These are phyloP conservation scores for Pheucticus melanocephalus DNA, from an alignment of 2,113 vertebrate species.

Conservation along the genomic window DNA sequence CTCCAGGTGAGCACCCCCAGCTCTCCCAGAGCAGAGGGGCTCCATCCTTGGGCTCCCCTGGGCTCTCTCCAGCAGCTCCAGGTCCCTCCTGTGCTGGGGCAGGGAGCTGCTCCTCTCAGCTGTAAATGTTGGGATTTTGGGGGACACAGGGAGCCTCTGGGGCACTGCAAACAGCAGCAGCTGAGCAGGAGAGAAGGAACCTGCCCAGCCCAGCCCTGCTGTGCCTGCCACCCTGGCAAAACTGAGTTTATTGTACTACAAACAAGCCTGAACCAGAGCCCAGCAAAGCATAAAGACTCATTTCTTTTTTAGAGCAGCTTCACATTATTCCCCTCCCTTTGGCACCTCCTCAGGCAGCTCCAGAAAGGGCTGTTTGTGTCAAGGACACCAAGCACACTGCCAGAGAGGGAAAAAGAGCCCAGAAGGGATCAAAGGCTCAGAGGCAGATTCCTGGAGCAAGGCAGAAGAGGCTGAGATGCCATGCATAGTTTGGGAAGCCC, in stretches of 20 bases:
- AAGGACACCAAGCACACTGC: not conserved
- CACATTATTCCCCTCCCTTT: not conserved
- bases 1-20: not conserved
- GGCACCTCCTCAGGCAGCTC: not conserved
- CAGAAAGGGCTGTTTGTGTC: not conserved
- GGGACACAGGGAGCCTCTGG: not conserved
- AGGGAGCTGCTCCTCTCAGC: not conserved
- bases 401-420: not conserved
- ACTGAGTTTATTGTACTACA: not conserved
- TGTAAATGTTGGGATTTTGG: too few relatives aligned
- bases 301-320: not conserved
- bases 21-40: not conserved
- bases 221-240: not conserved
- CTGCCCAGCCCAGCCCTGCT: accelerated
- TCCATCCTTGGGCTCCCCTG: not conserved
- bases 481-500: not conserved
- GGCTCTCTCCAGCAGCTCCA: not conserved
- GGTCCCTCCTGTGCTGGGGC: accelerated
- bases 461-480: not conserved
- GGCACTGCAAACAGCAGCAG: accelerated
- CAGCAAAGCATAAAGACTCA: not conserved
- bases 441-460: not conserved
- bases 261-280: not conserved
- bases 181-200: accelerated
- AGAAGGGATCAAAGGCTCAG: not conserved